A percentile compares a stretch with the other conserved stretches of the same genome.
Conservation (phyloP, 1,140 invertebrate species). For the Bombus turneri region DNA sequence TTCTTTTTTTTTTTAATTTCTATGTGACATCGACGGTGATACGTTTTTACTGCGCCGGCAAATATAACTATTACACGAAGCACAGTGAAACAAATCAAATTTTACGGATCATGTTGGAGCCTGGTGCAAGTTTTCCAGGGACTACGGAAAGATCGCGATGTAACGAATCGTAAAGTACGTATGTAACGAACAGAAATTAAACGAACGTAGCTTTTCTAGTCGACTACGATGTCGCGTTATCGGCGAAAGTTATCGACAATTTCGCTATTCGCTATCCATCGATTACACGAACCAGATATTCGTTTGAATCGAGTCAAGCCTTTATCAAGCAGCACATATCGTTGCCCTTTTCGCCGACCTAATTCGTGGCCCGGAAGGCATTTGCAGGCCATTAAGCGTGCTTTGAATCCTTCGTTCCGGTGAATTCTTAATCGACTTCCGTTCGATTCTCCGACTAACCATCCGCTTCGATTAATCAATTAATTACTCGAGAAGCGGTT, state of each 20-base stretch:
- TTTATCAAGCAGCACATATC: constrained; percentile 22
- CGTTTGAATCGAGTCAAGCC: neutral
- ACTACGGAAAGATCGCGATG: constrained; percentile 4
- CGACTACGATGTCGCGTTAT: too few species aligned
- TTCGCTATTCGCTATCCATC: too few species aligned
- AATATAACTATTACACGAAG: neutral
- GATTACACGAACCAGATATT: constrained; percentile 14
- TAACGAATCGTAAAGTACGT: too few species aligned
- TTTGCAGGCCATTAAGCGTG: constrained; percentile 35
- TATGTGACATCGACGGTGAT: neutral
- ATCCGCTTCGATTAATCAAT: constrained; percentile 38
- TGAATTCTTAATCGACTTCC: constrained; percentile 38
- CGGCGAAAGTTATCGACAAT: too few species aligned
- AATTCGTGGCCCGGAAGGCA: constrained; percentile 9
- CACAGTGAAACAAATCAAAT: constrained; percentile 13
- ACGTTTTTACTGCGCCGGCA: neutral
- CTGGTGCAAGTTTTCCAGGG: constrained; percentile 30
- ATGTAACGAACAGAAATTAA: neutral
- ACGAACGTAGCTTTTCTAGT: neutral
- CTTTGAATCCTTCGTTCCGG: too few species aligned
- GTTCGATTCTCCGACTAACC: constrained; percentile 9
- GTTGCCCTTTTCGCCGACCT: neutral
- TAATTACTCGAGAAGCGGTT: neutral
- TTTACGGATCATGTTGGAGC: constrained; percentile 7
- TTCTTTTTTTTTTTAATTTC: neutral